phyloP scores from a whole-genome alignment of 2,888 invertebrate genomes.

The Xestoiulus laeticollis region DNA sequence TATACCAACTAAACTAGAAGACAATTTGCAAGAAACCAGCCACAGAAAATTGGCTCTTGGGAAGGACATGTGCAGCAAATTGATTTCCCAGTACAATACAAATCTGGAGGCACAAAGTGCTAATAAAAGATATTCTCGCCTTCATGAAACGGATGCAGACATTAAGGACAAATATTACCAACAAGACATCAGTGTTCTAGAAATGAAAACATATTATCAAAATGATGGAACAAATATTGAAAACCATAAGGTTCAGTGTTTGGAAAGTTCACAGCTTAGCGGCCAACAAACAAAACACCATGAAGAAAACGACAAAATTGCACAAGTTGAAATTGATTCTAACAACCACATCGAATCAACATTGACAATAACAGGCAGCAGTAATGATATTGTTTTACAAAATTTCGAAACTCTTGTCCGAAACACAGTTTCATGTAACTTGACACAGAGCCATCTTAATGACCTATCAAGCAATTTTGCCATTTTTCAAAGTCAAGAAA shows the following conservation, averaged over 20 bases:
- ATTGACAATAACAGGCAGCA: not conserved
- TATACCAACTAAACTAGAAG: not conserved
- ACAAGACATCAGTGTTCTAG: not conserved
- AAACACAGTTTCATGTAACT: not conserved
- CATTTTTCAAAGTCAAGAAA: not conserved
- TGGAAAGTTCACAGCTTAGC: not conserved
- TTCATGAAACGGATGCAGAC: not conserved
- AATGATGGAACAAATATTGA: too few species aligned
- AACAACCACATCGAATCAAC: not conserved
- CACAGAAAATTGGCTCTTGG: too few species aligned
- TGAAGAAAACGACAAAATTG: not conserved
- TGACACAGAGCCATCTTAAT: not conserved
- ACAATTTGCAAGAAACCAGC: not conserved
- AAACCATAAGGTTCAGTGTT: not conserved
- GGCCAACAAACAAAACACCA: not conserved
- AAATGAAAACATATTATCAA: not conserved
- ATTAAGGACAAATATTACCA: not conserved
- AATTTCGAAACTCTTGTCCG: not conserved
- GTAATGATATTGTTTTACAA: not conserved
- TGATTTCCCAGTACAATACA: not conserved
- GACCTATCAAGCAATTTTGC: not conserved
- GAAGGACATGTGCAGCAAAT: too few species aligned
- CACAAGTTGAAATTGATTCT: not conserved
- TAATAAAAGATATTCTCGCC: not conserved
- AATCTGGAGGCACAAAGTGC: not conserved